Percentiles rank a stretch among this genome's conserved stretches.
Conservation (phyloP, 2,113 vertebrate species). For the Osmerus mordax region DNA sequence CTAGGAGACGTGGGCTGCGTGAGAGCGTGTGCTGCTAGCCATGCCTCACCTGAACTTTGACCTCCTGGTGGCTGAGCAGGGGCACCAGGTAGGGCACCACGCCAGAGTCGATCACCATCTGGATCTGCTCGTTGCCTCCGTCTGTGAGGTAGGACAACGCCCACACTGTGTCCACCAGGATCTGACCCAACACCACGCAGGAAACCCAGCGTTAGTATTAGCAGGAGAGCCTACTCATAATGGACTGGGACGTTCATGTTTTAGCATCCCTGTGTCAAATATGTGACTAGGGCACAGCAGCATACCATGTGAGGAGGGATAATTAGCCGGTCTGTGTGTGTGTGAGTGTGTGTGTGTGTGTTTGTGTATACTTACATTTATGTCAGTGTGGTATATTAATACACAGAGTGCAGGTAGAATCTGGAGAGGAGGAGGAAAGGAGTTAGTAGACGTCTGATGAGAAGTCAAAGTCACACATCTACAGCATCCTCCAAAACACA, state of each 20-base stretch:
- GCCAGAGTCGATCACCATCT: constrained; percentile 92
- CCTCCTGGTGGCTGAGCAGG: constrained; percentile 89
- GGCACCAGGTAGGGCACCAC: constrained; percentile 89
- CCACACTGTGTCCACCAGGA: constrained; percentile 91
- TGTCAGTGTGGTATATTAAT: constrained; percentile 91
- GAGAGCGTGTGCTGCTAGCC: not conserved
- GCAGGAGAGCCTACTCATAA: no score
- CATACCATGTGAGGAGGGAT: not conserved
- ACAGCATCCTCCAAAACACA: not conserved
- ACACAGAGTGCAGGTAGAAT: constrained; percentile 90
- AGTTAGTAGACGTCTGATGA: not conserved
- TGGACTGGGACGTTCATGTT: not conserved
- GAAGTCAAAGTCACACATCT: not conserved
- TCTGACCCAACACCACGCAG: constrained; percentile 59
- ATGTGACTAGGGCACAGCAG: not conserved
- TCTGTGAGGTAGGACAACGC: constrained; percentile 89
- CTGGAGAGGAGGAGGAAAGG: constrained; percentile 48
- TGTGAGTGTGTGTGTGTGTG: not conserved
- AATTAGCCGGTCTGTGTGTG: not conserved
- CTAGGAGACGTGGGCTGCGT: not conserved
- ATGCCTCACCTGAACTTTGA: constrained; percentile 83
- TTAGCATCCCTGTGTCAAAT: not conserved
- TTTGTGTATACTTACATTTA: constrained; percentile 80
- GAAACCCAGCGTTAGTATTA: no score
- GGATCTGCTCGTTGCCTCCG: constrained; percentile 89